phyloP scores from a whole-genome alignment of 2,797 vertebrate genomes.

The Oophaga sylvatica region DNA sequence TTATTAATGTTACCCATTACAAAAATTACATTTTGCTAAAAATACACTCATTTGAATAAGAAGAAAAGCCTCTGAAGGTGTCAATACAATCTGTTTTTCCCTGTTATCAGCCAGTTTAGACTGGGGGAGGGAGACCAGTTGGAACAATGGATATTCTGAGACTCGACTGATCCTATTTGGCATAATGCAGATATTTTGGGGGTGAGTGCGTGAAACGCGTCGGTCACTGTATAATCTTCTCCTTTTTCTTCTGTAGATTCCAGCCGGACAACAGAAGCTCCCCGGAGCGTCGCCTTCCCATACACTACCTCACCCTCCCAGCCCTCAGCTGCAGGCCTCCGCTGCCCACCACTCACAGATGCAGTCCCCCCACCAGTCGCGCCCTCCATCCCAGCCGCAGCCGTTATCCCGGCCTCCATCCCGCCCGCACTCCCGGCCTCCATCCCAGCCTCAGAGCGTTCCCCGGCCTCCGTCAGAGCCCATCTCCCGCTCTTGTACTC shows the following conservation, averaged over 20 bases:
- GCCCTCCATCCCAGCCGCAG: slow-evolving; percentile 74
- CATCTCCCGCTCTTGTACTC: slow-evolving; percentile 81
- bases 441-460: slow-evolving; percentile 71
- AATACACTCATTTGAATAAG: too few relatives aligned
- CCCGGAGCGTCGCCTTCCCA: slow-evolving; percentile 85
- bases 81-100: background rate
- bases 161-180: too few relatives aligned
- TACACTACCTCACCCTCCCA: slow-evolving; percentile 77
- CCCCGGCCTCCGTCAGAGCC: slow-evolving; percentile 72
- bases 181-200: background rate
- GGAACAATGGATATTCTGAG: too few relatives aligned
- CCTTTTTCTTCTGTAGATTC: slow-evolving; percentile 74
- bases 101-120: background rate
- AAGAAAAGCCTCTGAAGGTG: too few relatives aligned
- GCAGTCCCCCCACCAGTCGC: slow-evolving; percentile 83
- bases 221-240: background rate
- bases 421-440: slow-evolving; percentile 68
- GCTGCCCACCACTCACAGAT: slow-evolving; percentile 78
- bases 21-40: too few relatives aligned
- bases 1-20: too few relatives aligned
- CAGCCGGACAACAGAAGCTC: slow-evolving; percentile 85
- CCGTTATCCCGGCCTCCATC: slow-evolving; percentile 78
- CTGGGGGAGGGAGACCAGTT: background rate
- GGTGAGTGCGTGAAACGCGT: background rate
- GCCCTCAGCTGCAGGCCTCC: slow-evolving; percentile 81